Conservation (phyloP, 2,888 invertebrate species). For the Agrenia bidenticulata region DNA sequence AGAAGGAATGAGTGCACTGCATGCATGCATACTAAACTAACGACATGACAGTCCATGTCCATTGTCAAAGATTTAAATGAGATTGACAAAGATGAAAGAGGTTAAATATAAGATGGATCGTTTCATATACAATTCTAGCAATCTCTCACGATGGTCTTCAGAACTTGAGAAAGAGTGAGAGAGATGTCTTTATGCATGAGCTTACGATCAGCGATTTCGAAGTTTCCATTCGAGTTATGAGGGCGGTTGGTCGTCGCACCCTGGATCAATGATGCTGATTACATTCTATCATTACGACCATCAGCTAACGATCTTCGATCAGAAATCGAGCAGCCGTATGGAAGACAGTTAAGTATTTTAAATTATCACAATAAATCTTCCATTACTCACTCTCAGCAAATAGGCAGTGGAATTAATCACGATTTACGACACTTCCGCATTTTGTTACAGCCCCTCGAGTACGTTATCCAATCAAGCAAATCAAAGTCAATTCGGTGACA, state of each 20-base stretch:
- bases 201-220: no score
- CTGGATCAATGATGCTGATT: no score
- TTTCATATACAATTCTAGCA: background rate
- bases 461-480: background rate
- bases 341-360: background rate
- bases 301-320: background rate
- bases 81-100: slow-evolving; percentile 7
- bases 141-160: background rate
- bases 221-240: no score
- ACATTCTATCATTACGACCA: no score
- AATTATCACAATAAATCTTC: background rate
- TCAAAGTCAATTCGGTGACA: background rate
- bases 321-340: background rate
- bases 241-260: no score
- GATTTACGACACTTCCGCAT: no score
- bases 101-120: background rate
- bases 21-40: background rate
- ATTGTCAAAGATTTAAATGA: slow-evolving; percentile 2
- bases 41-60: background rate
- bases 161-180: no score
- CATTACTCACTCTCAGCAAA: background rate
- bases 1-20: background rate
- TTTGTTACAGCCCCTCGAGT: background rate
- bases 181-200: no score
- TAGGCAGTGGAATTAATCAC: background rate